Evolutionary conservation across 2,113 vertebrate genomes (phyloP).

Genomic region (Mesitornis unicolor): DNA sequence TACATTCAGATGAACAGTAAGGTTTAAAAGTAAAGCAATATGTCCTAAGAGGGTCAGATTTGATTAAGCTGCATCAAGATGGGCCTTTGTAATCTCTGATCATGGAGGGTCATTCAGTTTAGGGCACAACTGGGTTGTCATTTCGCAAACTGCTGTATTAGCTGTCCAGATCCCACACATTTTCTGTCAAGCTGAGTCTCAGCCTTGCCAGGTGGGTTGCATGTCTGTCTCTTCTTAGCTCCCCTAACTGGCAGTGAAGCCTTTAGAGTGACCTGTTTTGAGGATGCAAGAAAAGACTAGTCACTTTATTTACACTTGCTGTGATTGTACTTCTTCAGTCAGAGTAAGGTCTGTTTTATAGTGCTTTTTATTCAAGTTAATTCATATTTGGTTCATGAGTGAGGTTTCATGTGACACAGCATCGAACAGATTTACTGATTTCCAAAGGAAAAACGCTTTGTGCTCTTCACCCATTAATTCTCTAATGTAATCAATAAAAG

Average conservation of each 20-base stretch:
- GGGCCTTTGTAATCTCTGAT: background rate
- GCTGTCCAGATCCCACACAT: background rate
- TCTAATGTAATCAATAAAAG: slow-evolving; percentile 49
- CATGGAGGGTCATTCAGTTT: background rate
- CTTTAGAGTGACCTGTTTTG: background rate
- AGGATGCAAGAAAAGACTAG: background rate
- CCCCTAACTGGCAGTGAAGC: rapidly evolving
- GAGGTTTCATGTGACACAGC: background rate
- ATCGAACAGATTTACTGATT: background rate
- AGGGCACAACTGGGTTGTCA: background rate
- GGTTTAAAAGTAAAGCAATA: background rate
- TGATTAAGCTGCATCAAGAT: background rate
- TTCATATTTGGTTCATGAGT: background rate
- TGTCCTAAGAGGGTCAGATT: background rate
- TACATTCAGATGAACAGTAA: background rate
- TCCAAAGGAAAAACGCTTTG: background rate
- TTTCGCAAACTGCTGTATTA: background rate
- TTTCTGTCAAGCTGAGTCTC: background rate
- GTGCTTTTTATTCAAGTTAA: background rate
- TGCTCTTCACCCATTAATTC: background rate
- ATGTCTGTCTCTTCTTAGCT: background rate
- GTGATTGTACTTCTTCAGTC: background rate
- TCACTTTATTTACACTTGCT: background rate
- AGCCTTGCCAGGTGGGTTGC: background rate
- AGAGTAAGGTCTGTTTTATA: background rate